These are phyloP conservation scores for Danaus melanippus DNA, from an alignment of 1,140 invertebrate species.

Conservation along the genomic window DNA sequence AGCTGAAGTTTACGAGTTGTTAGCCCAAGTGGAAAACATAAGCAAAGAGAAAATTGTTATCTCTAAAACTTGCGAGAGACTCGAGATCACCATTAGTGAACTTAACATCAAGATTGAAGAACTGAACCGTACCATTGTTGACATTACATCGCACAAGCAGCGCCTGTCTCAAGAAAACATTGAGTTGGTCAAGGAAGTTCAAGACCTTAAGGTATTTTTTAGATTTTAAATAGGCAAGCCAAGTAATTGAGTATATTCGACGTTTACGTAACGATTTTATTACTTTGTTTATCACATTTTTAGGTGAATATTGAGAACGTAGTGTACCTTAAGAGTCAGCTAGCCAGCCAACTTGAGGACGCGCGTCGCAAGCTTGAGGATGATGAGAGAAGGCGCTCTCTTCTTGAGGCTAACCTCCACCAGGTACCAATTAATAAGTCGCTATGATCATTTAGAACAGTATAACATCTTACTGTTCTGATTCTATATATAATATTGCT, in stretches of 20 bases:
- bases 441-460: too few species aligned
- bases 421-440: conserved; percentile 70
- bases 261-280: neutral
- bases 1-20: conserved; percentile 94
- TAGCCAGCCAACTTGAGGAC: conserved; percentile 92
- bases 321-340: conserved; percentile 89
- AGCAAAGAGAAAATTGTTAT: conserved; percentile 92
- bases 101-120: conserved; percentile 95
- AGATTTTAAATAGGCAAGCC: neutral
- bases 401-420: conserved; percentile 90
- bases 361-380: conserved; percentile 93
- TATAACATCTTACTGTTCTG: conserved; percentile 6
- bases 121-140: conserved; percentile 93
- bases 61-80: conserved; percentile 90
- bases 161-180: conserved; percentile 93
- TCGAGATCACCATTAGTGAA: conserved; percentile 91
- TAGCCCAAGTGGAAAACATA: conserved; percentile 92
- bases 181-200: conserved; percentile 93
- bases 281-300: conserved; percentile 15
- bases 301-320: conserved; percentile 92
- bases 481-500: neutral
- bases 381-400: conserved; percentile 92
- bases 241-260: neutral
- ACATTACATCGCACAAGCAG: conserved; percentile 93
- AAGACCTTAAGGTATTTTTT: conserved; percentile 86